Evolutionary conservation across 1,140 invertebrate genomes (phyloP).

Genomic region (Aphis craccivora): DNA sequence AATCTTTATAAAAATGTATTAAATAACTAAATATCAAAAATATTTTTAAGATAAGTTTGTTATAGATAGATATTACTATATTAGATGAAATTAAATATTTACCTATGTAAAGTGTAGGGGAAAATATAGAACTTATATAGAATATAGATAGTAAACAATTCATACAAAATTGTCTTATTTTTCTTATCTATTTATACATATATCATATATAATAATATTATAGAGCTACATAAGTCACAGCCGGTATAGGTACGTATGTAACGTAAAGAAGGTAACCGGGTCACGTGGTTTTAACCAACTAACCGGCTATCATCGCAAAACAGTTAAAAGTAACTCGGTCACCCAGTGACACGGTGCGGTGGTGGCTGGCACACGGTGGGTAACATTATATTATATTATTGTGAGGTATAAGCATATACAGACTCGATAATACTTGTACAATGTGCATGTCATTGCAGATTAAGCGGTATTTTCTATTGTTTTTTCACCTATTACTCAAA

Average conservation of each 20-base stretch:
- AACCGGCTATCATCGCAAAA: neutral
- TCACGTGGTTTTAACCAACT: neutral
- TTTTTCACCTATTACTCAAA: neutral
- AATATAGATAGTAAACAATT: too few relatives aligned
- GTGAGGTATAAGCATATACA: neutral
- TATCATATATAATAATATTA: neutral
- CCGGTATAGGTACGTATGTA: neutral
- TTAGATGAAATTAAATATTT: neutral
- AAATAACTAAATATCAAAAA: too few relatives aligned
- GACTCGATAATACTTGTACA: neutral
- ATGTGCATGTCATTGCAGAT: neutral
- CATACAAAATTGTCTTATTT: neutral
- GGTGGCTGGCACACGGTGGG: neutral
- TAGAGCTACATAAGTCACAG: neutral
- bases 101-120: neutral
- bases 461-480: neutral
- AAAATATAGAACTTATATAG: neutral
- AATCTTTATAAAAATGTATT: too few relatives aligned
- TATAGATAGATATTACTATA: too few relatives aligned
- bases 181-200: neutral
- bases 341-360: neutral
- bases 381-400: neutral
- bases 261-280: conserved; percentile 3
- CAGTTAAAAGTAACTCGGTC: conserved; percentile 9
- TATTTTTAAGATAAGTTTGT: too few relatives aligned